Evolutionary conservation across 2,888 invertebrate species (phyloP).

Genomic region (Yponomeuta plumbellus): DNA sequence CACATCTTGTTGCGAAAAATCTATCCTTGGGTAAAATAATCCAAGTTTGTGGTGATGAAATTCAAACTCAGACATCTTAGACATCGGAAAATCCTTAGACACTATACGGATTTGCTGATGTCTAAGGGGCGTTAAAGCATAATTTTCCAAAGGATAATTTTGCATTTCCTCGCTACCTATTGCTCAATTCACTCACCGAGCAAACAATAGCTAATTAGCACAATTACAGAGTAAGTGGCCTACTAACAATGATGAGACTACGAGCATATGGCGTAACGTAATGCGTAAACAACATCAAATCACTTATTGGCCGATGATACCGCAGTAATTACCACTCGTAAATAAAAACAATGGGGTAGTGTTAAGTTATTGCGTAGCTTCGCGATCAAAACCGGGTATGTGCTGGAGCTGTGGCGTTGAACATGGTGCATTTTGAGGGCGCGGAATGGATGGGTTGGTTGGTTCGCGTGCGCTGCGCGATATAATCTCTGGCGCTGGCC

Average conservation of each 20-base stretch:
- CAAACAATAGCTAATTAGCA: slow-evolving; percentile 28
- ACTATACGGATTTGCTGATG: neutral
- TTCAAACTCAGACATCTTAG: no score
- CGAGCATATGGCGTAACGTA: slow-evolving; percentile 37
- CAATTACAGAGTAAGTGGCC: slow-evolving; percentile 26
- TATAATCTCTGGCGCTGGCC: slow-evolving; percentile 50
- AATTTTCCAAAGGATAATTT: slow-evolving; percentile 6
- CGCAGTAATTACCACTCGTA: slow-evolving; percentile 48
- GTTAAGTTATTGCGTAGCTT: slow-evolving; percentile 15
- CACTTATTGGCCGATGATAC: slow-evolving; percentile 50
- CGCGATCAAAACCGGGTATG: slow-evolving; percentile 28
- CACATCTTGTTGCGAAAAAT: neutral
- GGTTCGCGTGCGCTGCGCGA: slow-evolving; percentile 47
- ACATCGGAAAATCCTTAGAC: no score
- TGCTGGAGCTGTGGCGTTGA: slow-evolving; percentile 16
- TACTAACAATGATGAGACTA: slow-evolving; percentile 20
- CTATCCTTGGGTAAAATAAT: neutral
- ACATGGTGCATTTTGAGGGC: slow-evolving; percentile 37
- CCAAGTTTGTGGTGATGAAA: no score
- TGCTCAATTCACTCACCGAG: neutral
- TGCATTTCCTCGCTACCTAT: neutral
- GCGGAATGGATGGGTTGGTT: slow-evolving; percentile 18
- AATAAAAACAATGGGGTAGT: slow-evolving; percentile 51
- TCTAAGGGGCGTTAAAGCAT: neutral
- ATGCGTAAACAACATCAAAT: slow-evolving; percentile 41